phyloP scores from a whole-genome alignment of 2,888 invertebrate genomes.

The Callimorpha dominula region DNA sequence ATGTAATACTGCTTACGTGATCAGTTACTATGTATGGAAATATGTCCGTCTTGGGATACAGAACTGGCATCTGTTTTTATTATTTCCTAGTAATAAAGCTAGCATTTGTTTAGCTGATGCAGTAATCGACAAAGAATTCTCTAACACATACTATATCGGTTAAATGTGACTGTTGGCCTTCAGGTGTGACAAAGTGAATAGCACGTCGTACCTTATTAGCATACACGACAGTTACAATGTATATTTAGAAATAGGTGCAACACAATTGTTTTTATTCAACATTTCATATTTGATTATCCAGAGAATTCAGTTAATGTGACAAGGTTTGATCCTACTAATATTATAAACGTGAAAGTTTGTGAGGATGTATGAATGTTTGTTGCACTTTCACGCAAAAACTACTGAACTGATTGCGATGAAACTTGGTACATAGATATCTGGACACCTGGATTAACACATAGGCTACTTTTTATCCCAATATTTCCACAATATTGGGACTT shows the following conservation, averaged over 20 bases:
- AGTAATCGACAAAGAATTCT: constrained; percentile 71
- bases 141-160: constrained; percentile 61
- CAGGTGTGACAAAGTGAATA: constrained; percentile 57
- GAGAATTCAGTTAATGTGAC: background rate
- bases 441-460: too few relatives aligned
- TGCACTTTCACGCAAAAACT: too few relatives aligned
- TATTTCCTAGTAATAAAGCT: constrained; percentile 20
- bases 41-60: constrained; percentile 29
- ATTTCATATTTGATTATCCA: background rate
- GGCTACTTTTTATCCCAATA: too few relatives aligned
- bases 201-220: constrained; percentile 44
- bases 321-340: too few relatives aligned
- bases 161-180: constrained; percentile 68
- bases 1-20: constrained; percentile 31
- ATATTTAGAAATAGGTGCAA: constrained; percentile 3
- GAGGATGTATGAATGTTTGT: too few relatives aligned
- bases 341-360: too few relatives aligned
- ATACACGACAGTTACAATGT: constrained; percentile 43
- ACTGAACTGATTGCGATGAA: too few relatives aligned
- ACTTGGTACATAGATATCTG: too few relatives aligned
- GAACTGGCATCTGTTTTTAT: constrained; percentile 25
- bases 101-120: constrained; percentile 53
- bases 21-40: constrained; percentile 22
- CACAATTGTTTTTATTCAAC: background rate
- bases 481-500: too few relatives aligned